Conservation (phyloP, 2,888 invertebrate genomes). For the Caenorhabditis plicata region DNA sequence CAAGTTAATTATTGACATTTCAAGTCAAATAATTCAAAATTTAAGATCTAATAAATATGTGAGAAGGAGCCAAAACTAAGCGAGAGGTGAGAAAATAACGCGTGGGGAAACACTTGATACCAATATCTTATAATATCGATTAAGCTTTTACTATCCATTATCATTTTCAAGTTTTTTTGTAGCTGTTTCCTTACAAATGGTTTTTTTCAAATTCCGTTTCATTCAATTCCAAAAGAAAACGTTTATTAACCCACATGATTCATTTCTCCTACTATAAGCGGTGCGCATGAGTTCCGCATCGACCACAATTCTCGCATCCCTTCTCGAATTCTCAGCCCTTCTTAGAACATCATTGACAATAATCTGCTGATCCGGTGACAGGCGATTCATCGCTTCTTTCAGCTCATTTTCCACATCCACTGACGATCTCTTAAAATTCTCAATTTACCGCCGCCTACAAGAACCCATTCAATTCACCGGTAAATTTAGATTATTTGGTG, state of each 20-base stretch:
- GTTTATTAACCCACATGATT: too few species aligned
- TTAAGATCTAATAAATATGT: too few species aligned
- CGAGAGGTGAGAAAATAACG: too few species aligned
- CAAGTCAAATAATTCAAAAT: too few species aligned
- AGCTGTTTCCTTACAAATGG: too few species aligned
- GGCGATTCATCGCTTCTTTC: constrained; percentile 24
- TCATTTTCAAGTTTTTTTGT: too few species aligned
- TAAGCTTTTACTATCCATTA: too few species aligned
- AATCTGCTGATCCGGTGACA: constrained; percentile 21
- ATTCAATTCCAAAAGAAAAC: background rate
- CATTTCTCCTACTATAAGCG: constrained; percentile 8
- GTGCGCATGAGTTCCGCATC: constrained; percentile 36
- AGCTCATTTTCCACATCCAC: constrained; percentile 20
- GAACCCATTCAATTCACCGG: constrained; percentile 14
- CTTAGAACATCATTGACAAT: constrained; percentile 34
- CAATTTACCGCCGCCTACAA: background rate
- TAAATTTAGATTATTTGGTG: too few species aligned
- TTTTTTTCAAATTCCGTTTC: background rate
- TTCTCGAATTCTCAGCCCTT: constrained; percentile 51
- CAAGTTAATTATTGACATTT: too few species aligned
- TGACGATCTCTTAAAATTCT: background rate
- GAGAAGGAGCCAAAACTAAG: too few species aligned
- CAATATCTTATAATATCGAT: too few species aligned
- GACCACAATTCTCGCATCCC: constrained; percentile 47
- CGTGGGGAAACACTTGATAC: too few species aligned